These are phyloP conservation scores for Pollenia angustigena DNA, from an alignment of 2,888 invertebrate genomes.

Conservation along the genomic window DNA sequence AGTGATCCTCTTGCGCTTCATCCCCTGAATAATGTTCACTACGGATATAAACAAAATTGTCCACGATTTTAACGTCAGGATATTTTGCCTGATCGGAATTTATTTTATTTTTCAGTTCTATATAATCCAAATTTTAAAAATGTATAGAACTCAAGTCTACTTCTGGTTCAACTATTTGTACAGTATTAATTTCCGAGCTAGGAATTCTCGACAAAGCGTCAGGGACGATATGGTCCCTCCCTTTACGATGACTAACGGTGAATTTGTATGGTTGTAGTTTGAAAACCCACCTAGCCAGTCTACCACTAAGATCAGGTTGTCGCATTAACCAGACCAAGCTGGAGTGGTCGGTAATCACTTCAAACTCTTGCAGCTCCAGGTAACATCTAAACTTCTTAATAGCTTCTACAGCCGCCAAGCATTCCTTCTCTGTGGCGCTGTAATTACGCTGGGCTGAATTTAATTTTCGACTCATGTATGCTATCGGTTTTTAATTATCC, in stretches of 20 bases:
- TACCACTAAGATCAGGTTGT: constrained; percentile 7
- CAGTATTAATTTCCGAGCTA: not conserved
- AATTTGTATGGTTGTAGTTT: constrained; percentile 26
- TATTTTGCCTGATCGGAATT: not conserved
- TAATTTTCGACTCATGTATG: constrained; percentile 18
- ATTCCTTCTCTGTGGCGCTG: not conserved
- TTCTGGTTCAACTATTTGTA: not conserved
- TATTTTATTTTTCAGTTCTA: not conserved
- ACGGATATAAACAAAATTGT: not conserved
- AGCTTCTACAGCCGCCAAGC: not conserved
- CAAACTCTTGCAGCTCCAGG: constrained; percentile 11
- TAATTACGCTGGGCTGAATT: constrained; percentile 4
- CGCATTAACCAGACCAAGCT: constrained; percentile 25
- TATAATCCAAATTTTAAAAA: constrained; percentile 3
- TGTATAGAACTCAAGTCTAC: not conserved
- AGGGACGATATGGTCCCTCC: not conserved
- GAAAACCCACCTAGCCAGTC: constrained; percentile 16
- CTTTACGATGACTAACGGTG: not conserved
- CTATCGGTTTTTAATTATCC: constrained; percentile 55
- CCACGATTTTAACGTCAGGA: constrained; percentile 11
- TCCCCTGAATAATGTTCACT: constrained; percentile 12
- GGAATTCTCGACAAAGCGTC: constrained; percentile 8
- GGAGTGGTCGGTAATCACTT: constrained; percentile 12
- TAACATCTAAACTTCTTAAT: not conserved
- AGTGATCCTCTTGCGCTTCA: not conserved